These are phyloP conservation scores for Antigone vipio DNA, from an alignment of 2,113 vertebrate genomes.

Conservation along the genomic window DNA sequence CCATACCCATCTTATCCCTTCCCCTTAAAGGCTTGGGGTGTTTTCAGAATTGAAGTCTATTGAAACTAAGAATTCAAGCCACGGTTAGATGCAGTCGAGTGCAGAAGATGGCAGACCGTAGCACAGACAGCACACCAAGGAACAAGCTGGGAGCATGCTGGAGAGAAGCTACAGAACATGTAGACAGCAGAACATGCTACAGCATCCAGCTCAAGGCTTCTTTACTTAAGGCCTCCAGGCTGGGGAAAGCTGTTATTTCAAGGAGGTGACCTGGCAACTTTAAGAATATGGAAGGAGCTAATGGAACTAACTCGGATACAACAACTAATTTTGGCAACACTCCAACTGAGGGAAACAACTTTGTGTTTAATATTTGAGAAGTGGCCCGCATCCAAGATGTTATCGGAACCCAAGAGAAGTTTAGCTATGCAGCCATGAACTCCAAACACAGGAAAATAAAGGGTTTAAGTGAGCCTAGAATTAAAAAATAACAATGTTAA, in stretches of 20 bases:
- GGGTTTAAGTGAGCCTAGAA: not conserved
- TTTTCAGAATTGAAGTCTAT: not conserved
- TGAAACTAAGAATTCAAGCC: not conserved
- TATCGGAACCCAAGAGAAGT: not conserved
- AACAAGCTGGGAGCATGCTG: not conserved
- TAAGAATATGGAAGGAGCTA: not conserved
- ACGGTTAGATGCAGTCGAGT: accelerated
- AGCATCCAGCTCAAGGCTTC: not conserved
- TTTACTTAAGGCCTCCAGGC: not conserved
- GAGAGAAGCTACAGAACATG: not conserved
- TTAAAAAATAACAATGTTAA: not conserved
- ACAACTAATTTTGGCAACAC: not conserved
- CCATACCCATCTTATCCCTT: not conserved
- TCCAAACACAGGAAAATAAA: not conserved
- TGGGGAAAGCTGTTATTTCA: not conserved
- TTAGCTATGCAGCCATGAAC: not conserved
- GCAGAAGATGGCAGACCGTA: not conserved
- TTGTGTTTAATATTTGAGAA: slow-evolving; percentile 17
- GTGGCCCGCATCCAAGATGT: slow-evolving; percentile 18
- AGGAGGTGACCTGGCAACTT: not conserved
- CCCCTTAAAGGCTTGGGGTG: not conserved
- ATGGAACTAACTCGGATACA: not conserved
- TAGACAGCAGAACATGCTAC: not conserved
- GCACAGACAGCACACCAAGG: not conserved
- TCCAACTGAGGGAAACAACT: slow-evolving; percentile 31